Evolutionary conservation across 1,140 invertebrate genomes (phyloP), one percentile per base, ranked within the genome.

Genomic region (Armadillidium nasatum): DNA sequence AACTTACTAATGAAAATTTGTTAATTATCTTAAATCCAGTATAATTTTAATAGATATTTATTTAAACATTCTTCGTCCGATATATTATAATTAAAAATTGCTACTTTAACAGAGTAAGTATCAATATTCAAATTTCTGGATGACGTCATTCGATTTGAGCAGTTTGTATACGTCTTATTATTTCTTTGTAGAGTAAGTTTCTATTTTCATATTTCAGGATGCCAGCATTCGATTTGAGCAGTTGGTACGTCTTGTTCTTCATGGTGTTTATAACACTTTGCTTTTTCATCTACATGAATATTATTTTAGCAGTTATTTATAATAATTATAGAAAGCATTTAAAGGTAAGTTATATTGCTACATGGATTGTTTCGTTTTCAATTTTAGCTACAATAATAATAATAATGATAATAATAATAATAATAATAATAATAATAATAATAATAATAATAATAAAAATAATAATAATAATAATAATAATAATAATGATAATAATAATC

Each of bases 271-370:
- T 88, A 4, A 83, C 87, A 46, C 83, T 87, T 60, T 86, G 85
- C 81, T 82, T 87, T 33, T 88, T 87, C 80, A 85, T 88, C 60
- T 88, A 88, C 80, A 87, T 88, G 86, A 87, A 86, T 77, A 86
- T 88, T 75, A 84, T 88, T 10, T 82, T 88, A 44, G 87, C 87
- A 80, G 86, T 87, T 46, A 85, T 88, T 76, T 88, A 88, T 77
- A 87, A 87, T 79, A 87, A 85, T 81, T 88, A 87, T 79, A 85
- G 85, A 74, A 86, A 86, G 75, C 86, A 88, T 81, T 81, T 88
- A 4, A 87, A 87, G 83, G 87, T 87, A 81, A 72, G 80, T 13
- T n/a, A n/a, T n/a, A n/a, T n/a, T n/a, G n/a, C n/a, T n/a, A n/a
- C n/a, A n/a, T n/a, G n/a, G n/a, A n/a, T n/a, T n/a, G n/a, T n/a